Percentiles rank a stretch among this genome's conserved stretches.
These are phyloP conservation scores for Apis florea DNA, from an alignment of 1,140 invertebrate genomes.

Conservation along the genomic window DNA sequence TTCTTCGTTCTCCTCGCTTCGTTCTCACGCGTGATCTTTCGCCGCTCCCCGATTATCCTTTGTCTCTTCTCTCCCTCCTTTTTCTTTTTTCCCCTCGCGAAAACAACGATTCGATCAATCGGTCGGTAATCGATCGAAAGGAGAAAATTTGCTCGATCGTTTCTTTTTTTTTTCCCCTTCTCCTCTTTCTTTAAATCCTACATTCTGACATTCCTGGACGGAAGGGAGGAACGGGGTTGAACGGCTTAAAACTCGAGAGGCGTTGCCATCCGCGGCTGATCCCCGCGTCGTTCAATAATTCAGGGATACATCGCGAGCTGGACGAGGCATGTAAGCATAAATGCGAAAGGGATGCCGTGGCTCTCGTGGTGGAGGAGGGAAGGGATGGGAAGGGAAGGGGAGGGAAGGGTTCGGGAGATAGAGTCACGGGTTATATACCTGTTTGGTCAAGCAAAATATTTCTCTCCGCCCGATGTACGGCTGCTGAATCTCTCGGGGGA, in stretches of 20 bases:
- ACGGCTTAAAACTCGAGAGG: slow-evolving; percentile 53
- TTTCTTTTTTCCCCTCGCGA: too few species aligned
- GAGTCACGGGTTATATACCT: slow-evolving; percentile 61
- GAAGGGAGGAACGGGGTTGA: background rate
- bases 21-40: slow-evolving; percentile 2
- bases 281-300: slow-evolving; percentile 68
- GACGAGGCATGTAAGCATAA: slow-evolving; percentile 68
- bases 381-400: slow-evolving; percentile 40
- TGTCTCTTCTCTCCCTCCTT: too few species aligned
- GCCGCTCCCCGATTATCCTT: too few species aligned
- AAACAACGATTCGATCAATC: too few species aligned
- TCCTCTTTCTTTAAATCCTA: background rate
- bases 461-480: slow-evolving; percentile 63
- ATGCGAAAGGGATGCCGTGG: slow-evolving; percentile 49
- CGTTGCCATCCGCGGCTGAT: slow-evolving; percentile 61
- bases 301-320: slow-evolving; percentile 60
- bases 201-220: slow-evolving; percentile 47
- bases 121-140: too few species aligned
- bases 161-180: background rate
- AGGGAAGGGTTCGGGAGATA: slow-evolving; percentile 42
- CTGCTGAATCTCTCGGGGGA: slow-evolving; percentile 54
- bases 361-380: slow-evolving; percentile 23
- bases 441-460: slow-evolving; percentile 71
- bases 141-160: background rate
- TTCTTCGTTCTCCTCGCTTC: background rate